phyloP scores from a whole-genome alignment of 2,888 invertebrate species.

The Drosophila suboccidentalis region DNA sequence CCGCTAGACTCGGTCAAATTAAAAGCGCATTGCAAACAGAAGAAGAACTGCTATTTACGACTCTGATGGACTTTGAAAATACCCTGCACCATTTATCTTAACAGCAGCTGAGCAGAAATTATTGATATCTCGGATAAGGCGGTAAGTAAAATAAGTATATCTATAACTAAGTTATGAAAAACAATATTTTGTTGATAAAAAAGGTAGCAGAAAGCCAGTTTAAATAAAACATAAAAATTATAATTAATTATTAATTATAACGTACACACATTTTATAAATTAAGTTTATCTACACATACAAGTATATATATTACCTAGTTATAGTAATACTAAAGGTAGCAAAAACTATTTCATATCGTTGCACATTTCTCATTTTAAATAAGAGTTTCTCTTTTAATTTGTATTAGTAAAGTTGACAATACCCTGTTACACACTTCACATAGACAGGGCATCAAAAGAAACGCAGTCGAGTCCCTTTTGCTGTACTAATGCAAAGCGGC shows the following conservation, averaged over 20 bases:
- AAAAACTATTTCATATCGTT: no score
- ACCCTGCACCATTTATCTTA: conserved; percentile 3
- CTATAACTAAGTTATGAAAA: no score
- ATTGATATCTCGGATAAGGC: neutral
- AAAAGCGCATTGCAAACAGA: conserved; percentile 65
- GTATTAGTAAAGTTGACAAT: neutral
- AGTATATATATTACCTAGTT: no score
- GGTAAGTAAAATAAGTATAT: neutral
- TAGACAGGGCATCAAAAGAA: conserved; percentile 38
- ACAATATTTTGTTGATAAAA: no score
- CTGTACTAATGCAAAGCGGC: conserved; percentile 61
- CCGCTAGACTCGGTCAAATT: conserved; percentile 70
- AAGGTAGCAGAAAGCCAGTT: no score
- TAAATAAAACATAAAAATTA: no score
- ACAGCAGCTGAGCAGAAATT: neutral
- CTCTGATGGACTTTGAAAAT: neutral
- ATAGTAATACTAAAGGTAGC: no score
- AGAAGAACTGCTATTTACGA: neutral
- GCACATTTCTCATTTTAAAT: no score
- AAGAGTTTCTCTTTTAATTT: no score
- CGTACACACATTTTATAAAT: no score
- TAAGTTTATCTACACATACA: no score
- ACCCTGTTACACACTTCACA: neutral
- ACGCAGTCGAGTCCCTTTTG: conserved; percentile 32
- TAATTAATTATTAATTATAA: no score